Conservation (phyloP, 2,888 invertebrate genomes). For the Pheosia gnoma region DNA sequence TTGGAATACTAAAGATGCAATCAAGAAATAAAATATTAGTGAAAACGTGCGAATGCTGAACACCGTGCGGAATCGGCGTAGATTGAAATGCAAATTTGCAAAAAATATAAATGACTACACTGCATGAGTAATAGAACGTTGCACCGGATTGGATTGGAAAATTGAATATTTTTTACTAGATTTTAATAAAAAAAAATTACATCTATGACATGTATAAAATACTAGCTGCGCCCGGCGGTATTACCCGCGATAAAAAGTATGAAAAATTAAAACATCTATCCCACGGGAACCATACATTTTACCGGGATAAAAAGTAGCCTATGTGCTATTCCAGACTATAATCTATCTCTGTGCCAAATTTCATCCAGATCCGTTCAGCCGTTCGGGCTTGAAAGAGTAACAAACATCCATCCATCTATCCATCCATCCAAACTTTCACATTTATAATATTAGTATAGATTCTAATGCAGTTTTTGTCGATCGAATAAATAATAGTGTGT, state of each 20-base stretch:
- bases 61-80: slow-evolving; percentile 24
- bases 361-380: no score
- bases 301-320: no score
- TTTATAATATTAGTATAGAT: no score
- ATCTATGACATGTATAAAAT: background rate
- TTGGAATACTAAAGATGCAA: slow-evolving; percentile 52
- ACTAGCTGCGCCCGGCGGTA: no score
- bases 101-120: slow-evolving; percentile 6
- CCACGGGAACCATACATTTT: no score
- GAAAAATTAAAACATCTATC: no score
- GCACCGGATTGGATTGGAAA: slow-evolving; percentile 2
- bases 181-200: background rate
- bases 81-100: slow-evolving; percentile 18
- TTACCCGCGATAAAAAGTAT: no score
- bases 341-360: no score
- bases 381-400: no score
- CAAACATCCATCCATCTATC: no score
- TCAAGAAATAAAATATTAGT: slow-evolving; percentile 52
- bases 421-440: no score
- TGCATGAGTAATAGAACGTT: slow-evolving; percentile 2
- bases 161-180: background rate
- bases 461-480: background rate
- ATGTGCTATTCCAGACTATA: no score
- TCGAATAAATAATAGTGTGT: background rate
- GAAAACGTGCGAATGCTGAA: slow-evolving; percentile 35